Percentiles rank a stretch among this genome's conserved stretches.
Evolutionary conservation across 2,797 vertebrate species (phyloP).

Genomic region (Artibeus jamaicensis): DNA sequence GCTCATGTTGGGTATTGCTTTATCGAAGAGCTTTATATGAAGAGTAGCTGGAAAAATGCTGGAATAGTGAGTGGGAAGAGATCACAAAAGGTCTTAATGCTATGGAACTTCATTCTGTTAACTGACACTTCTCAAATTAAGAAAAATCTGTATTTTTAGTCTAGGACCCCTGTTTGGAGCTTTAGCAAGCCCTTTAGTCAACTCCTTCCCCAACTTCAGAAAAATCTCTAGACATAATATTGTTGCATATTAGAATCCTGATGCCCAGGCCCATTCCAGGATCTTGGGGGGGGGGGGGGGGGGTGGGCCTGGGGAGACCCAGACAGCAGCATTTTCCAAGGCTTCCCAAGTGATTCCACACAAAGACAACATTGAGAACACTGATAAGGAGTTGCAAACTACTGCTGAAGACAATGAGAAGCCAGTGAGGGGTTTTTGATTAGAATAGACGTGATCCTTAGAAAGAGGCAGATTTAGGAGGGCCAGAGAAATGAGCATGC

Average conservation of each 20-base stretch:
- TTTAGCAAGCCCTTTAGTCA: neutral
- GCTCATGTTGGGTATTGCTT: neutral
- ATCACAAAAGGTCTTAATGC: neutral
- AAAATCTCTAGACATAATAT: neutral
- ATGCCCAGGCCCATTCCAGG: neutral
- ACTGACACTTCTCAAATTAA: neutral
- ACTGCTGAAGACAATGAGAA: neutral
- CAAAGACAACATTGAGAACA: neutral
- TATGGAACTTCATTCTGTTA: neutral
- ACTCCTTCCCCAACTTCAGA: neutral
- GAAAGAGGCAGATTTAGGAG: neutral
- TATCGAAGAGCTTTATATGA: neutral
- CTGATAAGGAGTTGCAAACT: neutral
- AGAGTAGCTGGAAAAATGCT: neutral
- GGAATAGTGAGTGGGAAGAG: neutral
- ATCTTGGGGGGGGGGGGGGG: fast-evolving
- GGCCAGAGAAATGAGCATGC: neutral
- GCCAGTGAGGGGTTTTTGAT: neutral
- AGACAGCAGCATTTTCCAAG: neutral
- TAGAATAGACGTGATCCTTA: neutral
- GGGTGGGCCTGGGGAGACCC: neutral
- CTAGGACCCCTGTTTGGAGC: neutral
- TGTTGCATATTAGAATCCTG: neutral
- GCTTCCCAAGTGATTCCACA: neutral
- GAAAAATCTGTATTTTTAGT: neutral